A percentile compares a stretch with the other conserved stretches of the same genome.
These are phyloP conservation scores for Crotalus helleri DNA, from an alignment of 2,113 vertebrate genomes.

Conservation along the genomic window DNA sequence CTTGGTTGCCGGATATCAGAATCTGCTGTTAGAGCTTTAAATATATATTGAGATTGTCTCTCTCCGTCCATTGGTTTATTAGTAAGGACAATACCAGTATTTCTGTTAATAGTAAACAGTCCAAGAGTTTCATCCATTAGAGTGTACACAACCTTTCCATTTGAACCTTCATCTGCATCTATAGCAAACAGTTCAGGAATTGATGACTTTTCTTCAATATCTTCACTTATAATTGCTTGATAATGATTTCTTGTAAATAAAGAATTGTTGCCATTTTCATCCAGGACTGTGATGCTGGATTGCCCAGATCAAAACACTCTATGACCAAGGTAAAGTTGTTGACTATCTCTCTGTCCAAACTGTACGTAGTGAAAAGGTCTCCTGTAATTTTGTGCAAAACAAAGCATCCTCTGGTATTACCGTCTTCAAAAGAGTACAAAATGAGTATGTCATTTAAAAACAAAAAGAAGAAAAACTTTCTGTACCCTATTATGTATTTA, in stretches of 20 bases:
- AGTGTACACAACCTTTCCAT: slow-evolving; percentile 74
- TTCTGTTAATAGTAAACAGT: slow-evolving; percentile 73
- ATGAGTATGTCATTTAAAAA: background rate
- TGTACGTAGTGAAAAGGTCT: slow-evolving; percentile 70
- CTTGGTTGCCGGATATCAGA: slow-evolving; percentile 67
- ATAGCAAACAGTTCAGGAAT: slow-evolving; percentile 74
- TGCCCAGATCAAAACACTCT: slow-evolving; percentile 78
- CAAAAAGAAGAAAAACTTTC: background rate
- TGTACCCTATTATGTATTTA: background rate
- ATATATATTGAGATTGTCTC: slow-evolving; percentile 69
- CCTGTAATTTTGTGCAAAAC: slow-evolving; percentile 81
- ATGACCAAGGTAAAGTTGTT: slow-evolving; percentile 80
- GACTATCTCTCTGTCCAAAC: slow-evolving; percentile 82
- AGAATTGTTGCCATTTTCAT: slow-evolving; percentile 87
- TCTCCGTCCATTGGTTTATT: slow-evolving; percentile 78
- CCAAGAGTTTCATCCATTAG: slow-evolving; percentile 75
- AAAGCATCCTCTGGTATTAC: slow-evolving; percentile 74
- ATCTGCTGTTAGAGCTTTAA: slow-evolving; percentile 80
- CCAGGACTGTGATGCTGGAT: slow-evolving; percentile 74
- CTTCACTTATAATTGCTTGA: slow-evolving; percentile 78
- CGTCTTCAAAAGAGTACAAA: slow-evolving; percentile 66
- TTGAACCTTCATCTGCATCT: slow-evolving; percentile 81
- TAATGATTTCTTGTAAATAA: slow-evolving; percentile 75
- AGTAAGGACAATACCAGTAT: slow-evolving; percentile 71
- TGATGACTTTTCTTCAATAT: slow-evolving; percentile 68